Evolutionary conservation across 2,888 invertebrate genomes (phyloP), one percentile per base, ranked within the genome.

Genomic region (Folsomia candida): DNA sequence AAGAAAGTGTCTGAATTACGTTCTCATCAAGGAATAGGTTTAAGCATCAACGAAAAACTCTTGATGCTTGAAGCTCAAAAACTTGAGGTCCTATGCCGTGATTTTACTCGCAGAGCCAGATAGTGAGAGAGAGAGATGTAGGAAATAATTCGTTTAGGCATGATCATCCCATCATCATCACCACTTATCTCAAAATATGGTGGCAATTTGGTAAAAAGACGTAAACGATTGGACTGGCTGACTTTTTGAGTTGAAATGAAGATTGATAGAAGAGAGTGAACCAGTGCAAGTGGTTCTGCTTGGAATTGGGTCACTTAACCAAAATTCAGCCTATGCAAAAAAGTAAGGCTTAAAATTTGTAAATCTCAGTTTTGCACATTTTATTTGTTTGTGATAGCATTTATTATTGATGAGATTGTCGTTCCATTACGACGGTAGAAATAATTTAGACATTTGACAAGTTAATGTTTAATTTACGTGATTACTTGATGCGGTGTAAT

Each of bases 241-340:
- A 18, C 18, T 22, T 54, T 22, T 20, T 20, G 54, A 18, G 6
- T 20, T 20, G 22, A 22, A 22, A 54, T 54, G 54, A 54, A 54
- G 54, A 54, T 54, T 54, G 54, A 54, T 54, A 37, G 37, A 37
- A 37, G 37, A 37, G 54, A 18, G 54, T 54, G 54, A 18, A 47
- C 18, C 6, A 54, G n/a, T 18, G 22, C 54, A 20, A 54, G 54
- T 18, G 22, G 20, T 54, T 54, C 54, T 54, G 20, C 20, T 54
- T 54, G 22, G 54, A 54, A 54, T 54, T 54, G n/a, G 54, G 54
- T 54, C 54, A 54, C 20, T 54, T 54, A 54, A 54, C 54, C 54
- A 54, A 54, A 54, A 54, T 22, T 14, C 4, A 37, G 14, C 14
- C 37, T 14, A 37, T 9, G 6, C 37, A 37, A 37, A 54, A 54